These are phyloP conservation scores for Eristalis intricaria DNA, from an alignment of 2,888 invertebrate species.

Conservation along the genomic window DNA sequence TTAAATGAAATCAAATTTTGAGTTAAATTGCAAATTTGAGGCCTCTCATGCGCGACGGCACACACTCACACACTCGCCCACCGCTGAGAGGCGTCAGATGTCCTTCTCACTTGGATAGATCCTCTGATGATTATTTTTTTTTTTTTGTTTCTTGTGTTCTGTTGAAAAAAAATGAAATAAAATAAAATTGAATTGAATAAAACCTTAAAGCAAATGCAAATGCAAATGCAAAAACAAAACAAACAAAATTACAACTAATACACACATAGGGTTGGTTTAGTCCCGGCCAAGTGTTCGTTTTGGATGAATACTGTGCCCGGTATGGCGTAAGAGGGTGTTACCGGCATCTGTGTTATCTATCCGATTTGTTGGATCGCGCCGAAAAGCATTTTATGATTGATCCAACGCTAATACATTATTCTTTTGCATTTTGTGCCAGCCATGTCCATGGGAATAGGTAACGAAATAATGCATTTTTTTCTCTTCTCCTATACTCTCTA, in stretches of 20 bases:
- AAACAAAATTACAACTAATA: slow-evolving; percentile 40
- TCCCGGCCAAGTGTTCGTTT: slow-evolving; percentile 98
- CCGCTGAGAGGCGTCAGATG: too few species aligned
- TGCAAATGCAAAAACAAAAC: slow-evolving; percentile 15
- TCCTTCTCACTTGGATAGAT: too few species aligned
- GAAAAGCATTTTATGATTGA: slow-evolving; percentile 98
- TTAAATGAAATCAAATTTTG: background rate
- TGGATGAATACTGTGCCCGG: slow-evolving; percentile 98
- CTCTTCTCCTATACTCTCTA: background rate
- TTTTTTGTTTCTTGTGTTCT: slow-evolving; percentile 22
- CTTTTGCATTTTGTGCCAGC: slow-evolving; percentile 99
- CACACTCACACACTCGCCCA: too few species aligned
- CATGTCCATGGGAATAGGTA: slow-evolving; percentile 99
- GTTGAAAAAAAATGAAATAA: background rate
- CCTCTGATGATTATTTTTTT: background rate
- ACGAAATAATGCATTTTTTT: slow-evolving; percentile 39
- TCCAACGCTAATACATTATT: slow-evolving; percentile 99
- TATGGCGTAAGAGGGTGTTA: slow-evolving; percentile 99
- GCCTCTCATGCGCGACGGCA: too few species aligned
- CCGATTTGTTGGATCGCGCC: slow-evolving; percentile 96
- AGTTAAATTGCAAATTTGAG: too few species aligned
- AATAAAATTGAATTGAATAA: slow-evolving; percentile 1
- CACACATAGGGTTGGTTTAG: slow-evolving; percentile 97
- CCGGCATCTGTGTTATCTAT: slow-evolving; percentile 97
- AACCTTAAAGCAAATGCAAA: background rate